phyloP scores from a whole-genome alignment of 2,797 vertebrate species.

The Astyanax mexicanus region DNA sequence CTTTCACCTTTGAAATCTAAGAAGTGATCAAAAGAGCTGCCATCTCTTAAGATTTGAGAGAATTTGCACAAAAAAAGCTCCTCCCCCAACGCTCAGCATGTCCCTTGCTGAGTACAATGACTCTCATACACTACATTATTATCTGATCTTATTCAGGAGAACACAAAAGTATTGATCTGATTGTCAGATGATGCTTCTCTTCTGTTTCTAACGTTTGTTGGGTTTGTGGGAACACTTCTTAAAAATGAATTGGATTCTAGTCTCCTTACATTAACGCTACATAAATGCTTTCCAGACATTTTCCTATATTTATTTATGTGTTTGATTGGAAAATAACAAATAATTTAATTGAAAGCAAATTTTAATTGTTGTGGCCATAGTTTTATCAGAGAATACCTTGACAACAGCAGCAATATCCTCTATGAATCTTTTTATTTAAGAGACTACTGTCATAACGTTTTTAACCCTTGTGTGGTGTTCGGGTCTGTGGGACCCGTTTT shows the following conservation, averaged over 20 bases:
- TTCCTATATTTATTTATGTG: no score
- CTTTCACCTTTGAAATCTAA: constrained; percentile 71
- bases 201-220: neutral
- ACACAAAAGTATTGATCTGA: constrained; percentile 27
- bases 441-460: neutral
- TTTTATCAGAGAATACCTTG: neutral
- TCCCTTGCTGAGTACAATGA: constrained; percentile 46
- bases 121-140: constrained; percentile 41
- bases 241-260: no score
- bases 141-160: constrained; percentile 25
- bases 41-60: constrained; percentile 57
- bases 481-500: no score
- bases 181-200: neutral
- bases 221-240: no score
- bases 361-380: no score
- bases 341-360: no score
- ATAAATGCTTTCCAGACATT: no score
- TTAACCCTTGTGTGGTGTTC: no score
- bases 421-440: neutral
- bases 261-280: no score
- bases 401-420: neutral
- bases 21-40: constrained; percentile 69
- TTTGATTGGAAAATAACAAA: no score
- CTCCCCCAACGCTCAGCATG: constrained; percentile 51
- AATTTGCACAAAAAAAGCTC: constrained; percentile 50